Base-by-base conservation (phyloP, 2,113 vertebrate genomes). In the Nesogale talazaci region DNA sequence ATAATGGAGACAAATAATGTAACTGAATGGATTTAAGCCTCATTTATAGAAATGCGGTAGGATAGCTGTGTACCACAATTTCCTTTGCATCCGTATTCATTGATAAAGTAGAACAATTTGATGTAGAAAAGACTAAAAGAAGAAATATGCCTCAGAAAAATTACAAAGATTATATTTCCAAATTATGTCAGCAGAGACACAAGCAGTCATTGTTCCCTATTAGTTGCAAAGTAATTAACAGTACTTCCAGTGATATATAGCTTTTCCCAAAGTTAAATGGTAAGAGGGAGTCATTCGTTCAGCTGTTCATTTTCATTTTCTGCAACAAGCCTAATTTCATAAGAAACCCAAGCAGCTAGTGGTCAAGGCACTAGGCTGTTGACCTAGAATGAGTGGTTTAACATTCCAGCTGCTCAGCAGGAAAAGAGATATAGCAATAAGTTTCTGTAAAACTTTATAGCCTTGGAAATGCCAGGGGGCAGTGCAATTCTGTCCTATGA, bases 201-300 rank as follows among this genome's bases (percentile, higher is more conserved):
- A 89, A 94, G 91, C 80, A 80, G 70, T 92, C 29, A 52, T 56
- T 84, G 6, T 95, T 94, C 38, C 40, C 40, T 86, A 11, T 52
- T 52, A 52, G 14, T 52, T 12, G 46, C 46, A 52, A 52, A 52
- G 9, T 52, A 52, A 52, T 52, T 52, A 12, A 52, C 5, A 12
- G 34, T 79, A 59, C 11, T 94, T 83, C 31, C 5, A 75, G 25
- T n/a, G 19, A 42, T 40, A 40, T 79, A 61, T 25, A 86, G 36
- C 19, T 67, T 15, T 29, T 88, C 77, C 23, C 29, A 86, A n/a
- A 5, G 25, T 67, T 78, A 91, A 29, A 42, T 83, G 46, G 0
- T 74, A 34, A 82, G 65, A 88, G 19, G 22, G 22, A 93, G 74
- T 90, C 20, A 25, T 74, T 8, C 29, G 19, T 90, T 79, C 89